Percentiles rank a stretch among this genome's conserved stretches.
phyloP scores from a whole-genome alignment of 2,113 vertebrate genomes.

The Hystrix brachyura region DNA sequence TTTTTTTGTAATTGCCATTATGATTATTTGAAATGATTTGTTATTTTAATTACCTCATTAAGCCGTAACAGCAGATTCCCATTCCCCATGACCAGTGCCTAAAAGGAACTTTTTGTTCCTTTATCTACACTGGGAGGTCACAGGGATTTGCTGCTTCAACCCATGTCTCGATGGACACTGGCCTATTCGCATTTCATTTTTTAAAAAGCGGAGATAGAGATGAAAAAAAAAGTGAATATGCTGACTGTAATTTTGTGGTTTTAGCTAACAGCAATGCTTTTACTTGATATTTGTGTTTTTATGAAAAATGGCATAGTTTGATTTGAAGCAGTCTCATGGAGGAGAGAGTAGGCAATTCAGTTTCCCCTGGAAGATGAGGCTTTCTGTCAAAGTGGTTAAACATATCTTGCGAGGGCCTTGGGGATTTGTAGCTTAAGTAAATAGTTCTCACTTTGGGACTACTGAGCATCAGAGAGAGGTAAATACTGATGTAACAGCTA shows the following conservation, averaged over 20 bases:
- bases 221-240: conserved; percentile 50
- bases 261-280: conserved; percentile 50
- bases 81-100: not conserved
- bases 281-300: conserved; percentile 71
- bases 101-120: not conserved
- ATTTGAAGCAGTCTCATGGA: conserved; percentile 13
- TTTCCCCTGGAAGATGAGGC: conserved; percentile 68
- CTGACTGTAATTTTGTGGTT: conserved; percentile 51
- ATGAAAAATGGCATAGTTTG: conserved; percentile 38
- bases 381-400: conserved; percentile 49
- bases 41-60: conserved; percentile 9
- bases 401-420: not conserved
- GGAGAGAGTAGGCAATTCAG: conserved; percentile 55
- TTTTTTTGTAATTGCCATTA: not conserved
- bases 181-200: not conserved
- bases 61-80: not conserved
- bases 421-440: not conserved
- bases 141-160: not conserved
- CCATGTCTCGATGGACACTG: too few species aligned
- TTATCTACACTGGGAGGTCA: not conserved
- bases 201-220: conserved; percentile 60
- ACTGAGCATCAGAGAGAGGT: not conserved
- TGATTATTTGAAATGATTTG: conserved; percentile 24
- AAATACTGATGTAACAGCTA: not conserved
- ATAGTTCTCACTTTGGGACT: not conserved